Evolutionary conservation across 2,797 vertebrate species (phyloP).

Genomic region (Smutsia temminckii): DNA sequence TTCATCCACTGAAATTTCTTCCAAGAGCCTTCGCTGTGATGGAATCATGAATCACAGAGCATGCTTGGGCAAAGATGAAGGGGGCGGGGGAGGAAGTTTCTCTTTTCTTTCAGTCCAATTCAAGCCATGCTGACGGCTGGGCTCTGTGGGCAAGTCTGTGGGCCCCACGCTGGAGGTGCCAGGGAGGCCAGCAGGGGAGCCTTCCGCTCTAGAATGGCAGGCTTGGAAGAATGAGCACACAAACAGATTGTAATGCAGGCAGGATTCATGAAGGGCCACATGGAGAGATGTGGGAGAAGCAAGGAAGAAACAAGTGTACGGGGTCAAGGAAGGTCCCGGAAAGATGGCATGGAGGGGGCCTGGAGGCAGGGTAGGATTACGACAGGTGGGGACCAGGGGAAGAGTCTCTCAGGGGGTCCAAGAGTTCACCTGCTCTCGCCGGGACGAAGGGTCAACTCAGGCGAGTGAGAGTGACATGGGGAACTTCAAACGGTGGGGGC

Average conservation of each 20-base stretch:
- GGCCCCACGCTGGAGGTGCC: not conserved
- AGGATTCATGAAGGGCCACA: not conserved
- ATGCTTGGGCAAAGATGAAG: not conserved
- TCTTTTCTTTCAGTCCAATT: not conserved
- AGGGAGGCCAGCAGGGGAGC: not conserved
- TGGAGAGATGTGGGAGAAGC: not conserved
- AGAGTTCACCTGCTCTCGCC: not conserved
- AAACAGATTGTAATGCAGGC: not conserved
- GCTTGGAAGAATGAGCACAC: not conserved
- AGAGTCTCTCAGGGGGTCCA: not conserved
- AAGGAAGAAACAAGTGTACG: not conserved
- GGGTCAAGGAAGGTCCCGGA: not conserved
- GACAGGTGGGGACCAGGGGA: not conserved
- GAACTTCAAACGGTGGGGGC: not conserved
- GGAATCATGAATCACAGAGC: not conserved
- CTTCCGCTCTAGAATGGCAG: not conserved
- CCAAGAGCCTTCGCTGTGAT: not conserved
- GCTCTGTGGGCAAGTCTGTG: not conserved
- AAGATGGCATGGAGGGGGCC: not conserved
- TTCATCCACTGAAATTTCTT: slow-evolving; percentile 5
- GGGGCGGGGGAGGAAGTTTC: rapidly evolving
- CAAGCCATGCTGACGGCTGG: not conserved
- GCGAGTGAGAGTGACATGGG: rapidly evolving
- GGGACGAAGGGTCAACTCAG: not conserved
- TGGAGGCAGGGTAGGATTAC: not conserved